phyloP scores from a whole-genome alignment of 1,140 invertebrate genomes.

The Apis cerana region DNA sequence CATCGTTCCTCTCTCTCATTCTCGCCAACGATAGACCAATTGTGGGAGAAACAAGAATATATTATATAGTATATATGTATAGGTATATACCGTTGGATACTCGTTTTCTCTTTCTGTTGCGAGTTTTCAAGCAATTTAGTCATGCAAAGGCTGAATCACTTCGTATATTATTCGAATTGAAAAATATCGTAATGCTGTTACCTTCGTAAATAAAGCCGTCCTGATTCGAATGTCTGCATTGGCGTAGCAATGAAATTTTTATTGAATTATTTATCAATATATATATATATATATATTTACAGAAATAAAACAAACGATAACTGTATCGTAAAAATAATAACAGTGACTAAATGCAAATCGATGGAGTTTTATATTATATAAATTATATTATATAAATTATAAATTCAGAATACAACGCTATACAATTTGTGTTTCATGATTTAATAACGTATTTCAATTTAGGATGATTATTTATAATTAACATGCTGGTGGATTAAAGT shows the following conservation, averaged over 20 bases:
- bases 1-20: no score
- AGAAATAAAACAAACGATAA: neutral
- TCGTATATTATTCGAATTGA: neutral
- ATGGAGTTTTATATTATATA: neutral
- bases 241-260: neutral
- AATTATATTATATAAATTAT: neutral
- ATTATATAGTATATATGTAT: slow-evolving; percentile 44
- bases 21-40: neutral
- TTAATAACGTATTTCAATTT: slow-evolving; percentile 14
- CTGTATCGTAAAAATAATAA: neutral
- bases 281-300: neutral
- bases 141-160: slow-evolving; percentile 14
- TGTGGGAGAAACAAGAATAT: slow-evolving; percentile 9
- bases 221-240: neutral
- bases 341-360: no score
- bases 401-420: neutral
- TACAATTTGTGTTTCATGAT: neutral
- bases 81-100: slow-evolving; percentile 13
- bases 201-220: neutral
- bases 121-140: slow-evolving; percentile 38
- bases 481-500: slow-evolving; percentile 11
- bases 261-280: neutral
- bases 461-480: slow-evolving; percentile 36
- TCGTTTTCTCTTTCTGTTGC: neutral
- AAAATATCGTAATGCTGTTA: slow-evolving; percentile 7